Evolutionary conservation across 2,888 invertebrate genomes (phyloP), one percentile per base, ranked within the genome.

Genomic region (Apotomis turbidana): DNA sequence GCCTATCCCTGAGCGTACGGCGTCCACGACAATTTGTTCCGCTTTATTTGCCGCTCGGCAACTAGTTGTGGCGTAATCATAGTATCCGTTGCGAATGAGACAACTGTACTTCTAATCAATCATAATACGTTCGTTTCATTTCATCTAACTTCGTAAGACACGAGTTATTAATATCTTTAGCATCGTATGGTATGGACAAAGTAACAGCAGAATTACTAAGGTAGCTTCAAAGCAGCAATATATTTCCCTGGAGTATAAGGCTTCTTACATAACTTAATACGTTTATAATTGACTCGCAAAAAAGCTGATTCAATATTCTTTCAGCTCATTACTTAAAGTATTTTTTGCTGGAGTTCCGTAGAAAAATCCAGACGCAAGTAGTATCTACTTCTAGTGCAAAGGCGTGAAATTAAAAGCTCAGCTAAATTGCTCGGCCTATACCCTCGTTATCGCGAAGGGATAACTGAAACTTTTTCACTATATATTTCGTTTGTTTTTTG

Each of bases 1-100:
- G 75, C 74, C 51, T 73, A 81, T 81, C 82, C 80, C 77, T 74
- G 75, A 77, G 77, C 76, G 73, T 75, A 76, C 74, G 78, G 78
- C 79, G 77, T 76, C 80, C 80, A 80, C 83, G 82, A 80, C 81
- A 82, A 85, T 86, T 84, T 79, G 84, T 87, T 85, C 80, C 83
- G 84, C 82, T 84, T 85, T 85, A 86, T 88, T 89, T 85, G 85
- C 83, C 77, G 81, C 80, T 13, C 66, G 38, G 66, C 58, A 51
- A 68, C 52, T 62, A 68, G 68, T 57, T 38, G 57, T 68, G 62
- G 67, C 62, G 68, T 58, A 68, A 71, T 71, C 44, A 52, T 58
- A 61, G 74, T 69, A 74, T 74, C 67, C 64, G 63, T 74, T 71
- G 74, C 68, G 61, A 68, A 71, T 68, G 55, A 68, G 38, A 71